Base-by-base conservation (phyloP, 2,888 invertebrate species). In the Tetragonisca angustula region DNA sequence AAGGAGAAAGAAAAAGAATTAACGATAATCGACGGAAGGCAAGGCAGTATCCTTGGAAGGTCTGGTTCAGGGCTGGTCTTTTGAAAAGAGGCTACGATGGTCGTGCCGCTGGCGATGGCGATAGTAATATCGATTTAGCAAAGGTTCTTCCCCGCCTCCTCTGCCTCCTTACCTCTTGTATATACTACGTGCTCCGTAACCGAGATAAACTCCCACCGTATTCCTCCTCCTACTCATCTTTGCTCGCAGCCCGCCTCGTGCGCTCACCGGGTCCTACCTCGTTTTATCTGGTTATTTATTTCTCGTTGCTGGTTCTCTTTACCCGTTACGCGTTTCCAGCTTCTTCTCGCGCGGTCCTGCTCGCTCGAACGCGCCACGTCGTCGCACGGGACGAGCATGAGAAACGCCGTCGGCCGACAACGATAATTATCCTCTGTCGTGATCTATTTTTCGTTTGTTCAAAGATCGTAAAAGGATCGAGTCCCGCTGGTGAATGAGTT, bases 111-210 rank as follows among this genome's bases (percentile, higher is more conserved):
- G 85, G 86, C 85, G 69, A 85, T 81, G 84, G 85, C 90, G 91
- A 91, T 91, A 90, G 89, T 91, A 91, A 91, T 92, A 92, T 92
- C 91, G 92, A 92, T 92, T 92, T 89, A 90, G 89, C 86, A 72
- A 88, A 89, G 88, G 87, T 80, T 79, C 76, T 76, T 75, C 86
- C 85, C 80, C 86, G 74, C 86, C 79, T 83, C 77, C 83, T 87
- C 79, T 65, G 78, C 77, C 81, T 82, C 79, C 82, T 83, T 88
- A 80, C 87, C 79, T 76, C 81, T 78, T 79, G 84, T 83, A 81
- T 80, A 85, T 77, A 83, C 80, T 85, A 83, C 87, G 81, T 87
- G 81, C 85, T 82, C 69, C 88, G 83, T 89, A 88, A 88, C 88
- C 83, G 87, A 89, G 90, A 90, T 90, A 91, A 90, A 91, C 91